Percentiles rank a stretch among this genome's conserved stretches.
Conservation (phyloP, 2,113 vertebrate species). For the Engraulis encrasicolus region DNA sequence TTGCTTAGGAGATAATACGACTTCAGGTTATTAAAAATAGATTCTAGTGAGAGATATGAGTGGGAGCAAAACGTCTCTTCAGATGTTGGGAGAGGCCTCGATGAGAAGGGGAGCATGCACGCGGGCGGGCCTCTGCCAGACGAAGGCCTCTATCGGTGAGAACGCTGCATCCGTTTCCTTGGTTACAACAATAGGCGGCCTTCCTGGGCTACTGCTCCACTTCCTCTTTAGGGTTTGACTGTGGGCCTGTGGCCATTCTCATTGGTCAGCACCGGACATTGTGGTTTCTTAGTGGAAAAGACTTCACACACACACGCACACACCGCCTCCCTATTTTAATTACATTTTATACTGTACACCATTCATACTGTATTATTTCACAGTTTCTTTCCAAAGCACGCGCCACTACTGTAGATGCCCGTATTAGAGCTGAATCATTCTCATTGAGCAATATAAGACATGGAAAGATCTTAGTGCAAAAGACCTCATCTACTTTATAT, state of each 20-base stretch:
- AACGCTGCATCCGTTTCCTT: slow-evolving; percentile 65
- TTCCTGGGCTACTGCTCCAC: slow-evolving; percentile 61
- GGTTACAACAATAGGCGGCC: slow-evolving; percentile 70
- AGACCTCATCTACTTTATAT: too few relatives aligned
- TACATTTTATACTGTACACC: too few relatives aligned
- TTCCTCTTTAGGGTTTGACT: background rate
- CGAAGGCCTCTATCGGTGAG: slow-evolving; percentile 60
- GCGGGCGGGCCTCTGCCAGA: slow-evolving; percentile 25
- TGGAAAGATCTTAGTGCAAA: too few relatives aligned
- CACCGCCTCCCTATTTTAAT: too few relatives aligned
- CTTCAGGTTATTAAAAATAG: slow-evolving; percentile 47
- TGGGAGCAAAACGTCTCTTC: slow-evolving; percentile 35
- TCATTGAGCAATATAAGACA: too few relatives aligned
- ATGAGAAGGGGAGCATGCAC: slow-evolving; percentile 27
- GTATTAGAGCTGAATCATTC: too few relatives aligned
- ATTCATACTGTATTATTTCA: too few relatives aligned
- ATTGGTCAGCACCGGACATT: background rate
- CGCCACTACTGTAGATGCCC: too few relatives aligned
- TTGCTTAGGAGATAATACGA: slow-evolving; percentile 41
- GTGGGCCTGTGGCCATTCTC: background rate
- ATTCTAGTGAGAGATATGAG: slow-evolving; percentile 38
- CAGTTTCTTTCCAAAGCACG: too few relatives aligned
- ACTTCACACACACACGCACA: background rate
- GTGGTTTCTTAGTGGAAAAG: background rate
- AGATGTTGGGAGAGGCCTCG: slow-evolving; percentile 36